Conservation (phyloP, 2,113 vertebrate genomes). For the Chloebia gouldiae region DNA sequence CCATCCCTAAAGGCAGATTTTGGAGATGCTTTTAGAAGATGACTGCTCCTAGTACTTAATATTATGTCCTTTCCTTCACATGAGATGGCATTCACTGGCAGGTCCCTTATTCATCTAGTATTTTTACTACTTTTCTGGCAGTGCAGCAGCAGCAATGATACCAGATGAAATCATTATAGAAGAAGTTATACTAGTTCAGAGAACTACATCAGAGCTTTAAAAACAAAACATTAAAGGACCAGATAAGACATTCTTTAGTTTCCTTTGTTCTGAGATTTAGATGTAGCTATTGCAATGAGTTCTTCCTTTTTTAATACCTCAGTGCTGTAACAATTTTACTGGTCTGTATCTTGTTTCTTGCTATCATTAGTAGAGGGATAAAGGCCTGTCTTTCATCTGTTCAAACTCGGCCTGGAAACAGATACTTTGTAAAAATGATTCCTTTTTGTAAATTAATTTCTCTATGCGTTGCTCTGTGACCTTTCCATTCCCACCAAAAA, state of each 20-base stretch:
- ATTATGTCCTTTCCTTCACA: background rate
- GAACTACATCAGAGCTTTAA: background rate
- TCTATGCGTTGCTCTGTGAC: background rate
- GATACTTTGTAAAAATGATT: constrained; percentile 55
- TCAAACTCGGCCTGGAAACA: constrained; percentile 39
- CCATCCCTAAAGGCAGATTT: background rate
- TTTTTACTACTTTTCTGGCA: background rate
- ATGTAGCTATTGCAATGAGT: background rate
- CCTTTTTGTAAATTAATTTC: constrained; percentile 35
- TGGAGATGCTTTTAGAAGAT: background rate
- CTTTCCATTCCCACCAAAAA: background rate
- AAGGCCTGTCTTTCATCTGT: constrained; percentile 57
- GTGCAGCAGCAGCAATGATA: background rate
- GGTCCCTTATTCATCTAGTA: background rate
- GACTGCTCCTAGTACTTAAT: background rate
- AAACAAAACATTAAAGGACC: background rate
- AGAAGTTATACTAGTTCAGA: background rate
- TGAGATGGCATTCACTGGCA: background rate
- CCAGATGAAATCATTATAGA: background rate
- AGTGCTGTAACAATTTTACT: constrained; percentile 28
- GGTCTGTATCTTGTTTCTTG: constrained; percentile 39
- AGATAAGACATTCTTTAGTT: background rate
- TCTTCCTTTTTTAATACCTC: constrained; percentile 6
- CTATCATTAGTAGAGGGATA: constrained; percentile 35
- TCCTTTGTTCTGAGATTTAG: constrained; percentile 24